These are phyloP conservation scores for Botrylloides violaceus DNA, from an alignment of 23 tunicate genomes.

Conservation along the genomic window DNA sequence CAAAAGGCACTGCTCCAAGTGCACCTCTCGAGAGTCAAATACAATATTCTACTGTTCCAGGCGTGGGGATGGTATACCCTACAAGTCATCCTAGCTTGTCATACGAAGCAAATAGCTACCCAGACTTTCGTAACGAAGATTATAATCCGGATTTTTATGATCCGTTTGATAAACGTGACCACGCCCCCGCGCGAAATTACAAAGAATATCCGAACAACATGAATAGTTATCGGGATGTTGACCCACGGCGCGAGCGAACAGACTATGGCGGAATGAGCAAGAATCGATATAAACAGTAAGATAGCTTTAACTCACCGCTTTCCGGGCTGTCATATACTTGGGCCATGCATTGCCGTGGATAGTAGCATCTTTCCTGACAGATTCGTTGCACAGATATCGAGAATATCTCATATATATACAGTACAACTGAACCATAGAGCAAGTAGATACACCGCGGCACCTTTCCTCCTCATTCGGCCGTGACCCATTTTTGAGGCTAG, in stretches of 20 bases:
- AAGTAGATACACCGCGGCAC: no score
- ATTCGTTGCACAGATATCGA: no score
- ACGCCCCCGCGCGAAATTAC: not conserved
- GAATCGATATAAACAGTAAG: not conserved
- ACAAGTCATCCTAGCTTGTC: slow-evolving; percentile 3
- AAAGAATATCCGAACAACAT: not conserved
- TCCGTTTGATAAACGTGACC: not conserved
- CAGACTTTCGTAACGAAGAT: not conserved
- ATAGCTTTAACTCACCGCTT: no score
- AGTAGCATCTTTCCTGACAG: no score
- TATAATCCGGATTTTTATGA: not conserved
- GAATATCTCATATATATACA: no score
- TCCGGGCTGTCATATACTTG: no score
- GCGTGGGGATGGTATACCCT: slow-evolving; percentile 21
- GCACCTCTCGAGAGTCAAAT: not conserved
- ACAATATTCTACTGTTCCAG: slow-evolving; percentile 18
- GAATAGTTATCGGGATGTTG: not conserved
- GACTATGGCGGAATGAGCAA: no score
- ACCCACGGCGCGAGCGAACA: not conserved
- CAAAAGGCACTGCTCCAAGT: not conserved
- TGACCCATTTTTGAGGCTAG: no score
- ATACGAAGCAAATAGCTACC: not conserved
- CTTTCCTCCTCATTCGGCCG: no score
- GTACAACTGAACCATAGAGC: no score
- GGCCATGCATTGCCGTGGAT: no score